These are phyloP conservation scores for Hypsibius dujardini DNA, from an alignment of 1,140 invertebrate genomes.

Conservation along the genomic window DNA sequence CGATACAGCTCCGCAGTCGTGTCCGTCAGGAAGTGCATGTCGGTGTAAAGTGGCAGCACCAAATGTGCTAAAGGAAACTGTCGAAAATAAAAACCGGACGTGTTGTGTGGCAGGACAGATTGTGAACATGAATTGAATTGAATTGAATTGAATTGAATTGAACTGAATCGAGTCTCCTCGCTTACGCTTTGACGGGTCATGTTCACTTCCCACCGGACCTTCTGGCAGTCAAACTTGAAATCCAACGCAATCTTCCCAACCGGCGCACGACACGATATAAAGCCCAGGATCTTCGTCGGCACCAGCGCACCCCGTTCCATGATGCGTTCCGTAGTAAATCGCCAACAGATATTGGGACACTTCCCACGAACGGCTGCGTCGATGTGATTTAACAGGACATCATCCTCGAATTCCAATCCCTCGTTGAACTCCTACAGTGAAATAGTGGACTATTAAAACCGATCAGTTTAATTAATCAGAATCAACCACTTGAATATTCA, in stretches of 20 bases:
- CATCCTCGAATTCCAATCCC: conserved; percentile 6
- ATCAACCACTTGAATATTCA: too few species aligned
- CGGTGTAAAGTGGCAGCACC: not conserved
- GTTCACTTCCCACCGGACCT: not conserved
- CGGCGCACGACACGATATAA: not conserved
- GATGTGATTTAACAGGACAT: not conserved
- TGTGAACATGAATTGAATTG: too few species aligned
- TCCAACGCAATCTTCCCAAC: not conserved
- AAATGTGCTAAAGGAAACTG: not conserved
- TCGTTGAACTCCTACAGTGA: too few species aligned
- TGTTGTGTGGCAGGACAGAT: too few species aligned
- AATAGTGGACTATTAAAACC: too few species aligned
- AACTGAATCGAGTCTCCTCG: too few species aligned
- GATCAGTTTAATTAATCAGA: too few species aligned
- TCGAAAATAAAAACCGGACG: too few species aligned
- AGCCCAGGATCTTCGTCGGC: not conserved
- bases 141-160: too few species aligned
- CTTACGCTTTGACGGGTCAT: not conserved
- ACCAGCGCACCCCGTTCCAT: not conserved
- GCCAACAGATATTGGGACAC: too few species aligned
- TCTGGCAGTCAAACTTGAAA: not conserved
- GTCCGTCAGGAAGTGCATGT: not conserved
- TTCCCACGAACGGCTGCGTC: not conserved
- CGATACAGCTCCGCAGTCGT: not conserved
- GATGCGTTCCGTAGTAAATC: not conserved